Percentiles rank a stretch among this genome's conserved stretches.
These are phyloP conservation scores for Onychomys torridus DNA, from an alignment of 2,797 vertebrate species.

Conservation along the genomic window DNA sequence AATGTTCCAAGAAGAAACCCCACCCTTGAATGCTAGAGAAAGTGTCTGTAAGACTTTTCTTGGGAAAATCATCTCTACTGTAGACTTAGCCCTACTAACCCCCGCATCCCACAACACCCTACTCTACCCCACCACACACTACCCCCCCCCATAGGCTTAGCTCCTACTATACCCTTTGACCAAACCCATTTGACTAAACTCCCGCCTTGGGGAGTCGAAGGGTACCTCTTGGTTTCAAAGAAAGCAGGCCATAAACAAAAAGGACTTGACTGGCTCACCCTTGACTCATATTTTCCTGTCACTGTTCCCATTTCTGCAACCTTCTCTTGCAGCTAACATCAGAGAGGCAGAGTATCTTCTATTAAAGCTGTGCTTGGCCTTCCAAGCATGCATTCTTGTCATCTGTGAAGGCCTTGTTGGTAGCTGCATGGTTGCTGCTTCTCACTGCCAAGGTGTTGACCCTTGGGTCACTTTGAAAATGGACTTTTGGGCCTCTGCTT, in stretches of 20 bases:
- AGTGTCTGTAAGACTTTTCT: not conserved
- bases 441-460: rapidly evolving
- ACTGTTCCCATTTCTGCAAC: conserved; percentile 28
- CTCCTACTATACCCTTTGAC: not conserved
- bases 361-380: not conserved
- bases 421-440: not conserved
- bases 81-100: not conserved
- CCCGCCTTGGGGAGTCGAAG: not conserved
- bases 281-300: conserved; percentile 24
- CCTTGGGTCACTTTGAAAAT: not conserved
- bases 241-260: conserved; percentile 16
- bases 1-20: not conserved
- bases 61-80: not conserved
- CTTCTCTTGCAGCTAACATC: conserved; percentile 25
- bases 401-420: not conserved
- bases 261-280: conserved; percentile 31
- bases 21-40: not conserved
- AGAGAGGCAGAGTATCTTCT: not conserved
- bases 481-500: not conserved
- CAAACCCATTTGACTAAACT: not conserved
- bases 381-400: not conserved
- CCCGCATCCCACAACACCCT: too few relatives aligned
- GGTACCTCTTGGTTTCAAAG: not conserved
- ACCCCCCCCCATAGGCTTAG: not conserved
- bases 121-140: too few relatives aligned